Conservation (phyloP, 2,113 vertebrate species). For the Perccottus glenii region DNA sequence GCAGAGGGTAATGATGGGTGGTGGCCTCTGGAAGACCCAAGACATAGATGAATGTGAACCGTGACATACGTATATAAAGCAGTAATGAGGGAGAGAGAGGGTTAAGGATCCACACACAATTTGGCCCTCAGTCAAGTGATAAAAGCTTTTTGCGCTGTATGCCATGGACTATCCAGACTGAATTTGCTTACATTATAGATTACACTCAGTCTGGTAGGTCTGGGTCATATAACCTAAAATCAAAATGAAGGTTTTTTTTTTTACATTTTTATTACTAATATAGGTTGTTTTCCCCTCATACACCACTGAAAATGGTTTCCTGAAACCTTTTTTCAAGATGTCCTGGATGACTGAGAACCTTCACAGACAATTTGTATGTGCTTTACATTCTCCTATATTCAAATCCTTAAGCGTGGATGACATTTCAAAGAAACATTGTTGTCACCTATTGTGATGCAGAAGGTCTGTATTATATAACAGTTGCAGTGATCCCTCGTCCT, state of each 20-base stretch:
- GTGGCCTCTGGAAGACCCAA: conserved; percentile 1
- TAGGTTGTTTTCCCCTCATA: not conserved
- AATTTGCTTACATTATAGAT: not conserved
- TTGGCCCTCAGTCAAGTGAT: not conserved
- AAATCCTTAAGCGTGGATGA: no score
- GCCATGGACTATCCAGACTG: not conserved
- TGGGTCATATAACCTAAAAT: not conserved
- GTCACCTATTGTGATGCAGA: no score
- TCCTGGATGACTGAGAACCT: no score
- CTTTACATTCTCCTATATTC: no score
- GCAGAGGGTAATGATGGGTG: not conserved
- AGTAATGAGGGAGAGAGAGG: not conserved
- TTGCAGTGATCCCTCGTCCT: not conserved
- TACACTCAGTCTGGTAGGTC: not conserved
- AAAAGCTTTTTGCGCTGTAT: not conserved
- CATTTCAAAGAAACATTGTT: no score
- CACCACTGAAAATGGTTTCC: no score
- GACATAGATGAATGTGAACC: conserved; percentile 11
- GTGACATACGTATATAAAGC: not conserved
- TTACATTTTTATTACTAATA: not conserved
- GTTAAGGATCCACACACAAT: not conserved
- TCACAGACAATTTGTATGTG: no score
- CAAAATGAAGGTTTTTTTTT: not conserved
- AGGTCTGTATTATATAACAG: no score
- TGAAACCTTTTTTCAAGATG: no score